Evolutionary conservation across 2,797 vertebrate genomes (phyloP).

Genomic region (Enoplosus armatus): DNA sequence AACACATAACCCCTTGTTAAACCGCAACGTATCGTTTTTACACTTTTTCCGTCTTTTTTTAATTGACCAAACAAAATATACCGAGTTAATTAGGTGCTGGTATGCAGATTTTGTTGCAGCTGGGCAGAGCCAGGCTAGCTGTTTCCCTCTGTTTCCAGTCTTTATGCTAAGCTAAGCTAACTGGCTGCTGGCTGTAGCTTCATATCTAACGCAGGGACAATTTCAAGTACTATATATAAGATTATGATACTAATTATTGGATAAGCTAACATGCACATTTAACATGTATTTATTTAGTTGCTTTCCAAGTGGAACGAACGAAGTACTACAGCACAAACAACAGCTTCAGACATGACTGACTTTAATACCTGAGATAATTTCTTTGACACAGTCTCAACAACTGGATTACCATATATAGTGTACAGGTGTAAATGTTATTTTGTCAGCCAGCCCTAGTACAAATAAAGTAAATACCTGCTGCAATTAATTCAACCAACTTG

Average conservation of each 20-base stretch:
- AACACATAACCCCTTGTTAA: not conserved
- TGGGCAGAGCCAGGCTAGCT: not conserved
- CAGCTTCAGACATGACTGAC: not conserved
- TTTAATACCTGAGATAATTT: not conserved
- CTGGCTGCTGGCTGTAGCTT: not conserved
- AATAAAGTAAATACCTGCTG: not conserved
- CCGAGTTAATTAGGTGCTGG: not conserved
- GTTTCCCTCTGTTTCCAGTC: not conserved
- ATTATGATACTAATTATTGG: not conserved
- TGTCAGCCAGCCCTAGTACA: not conserved
- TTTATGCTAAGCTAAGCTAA: conserved; percentile 20
- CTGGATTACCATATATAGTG: not conserved
- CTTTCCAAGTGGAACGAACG: not conserved
- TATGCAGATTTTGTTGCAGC: not conserved
- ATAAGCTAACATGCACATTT: not conserved
- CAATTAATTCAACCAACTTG: not conserved
- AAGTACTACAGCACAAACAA: not conserved
- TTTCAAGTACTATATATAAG: no score
- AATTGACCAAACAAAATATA: not conserved
- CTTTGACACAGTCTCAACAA: not conserved
- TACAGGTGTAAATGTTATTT: not conserved
- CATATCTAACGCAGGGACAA: no score
- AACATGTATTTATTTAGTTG: not conserved
- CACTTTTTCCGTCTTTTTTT: not conserved
- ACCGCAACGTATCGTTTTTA: not conserved